These are phyloP conservation scores for Craseonycteris thonglongyai DNA, from an alignment of 2,113 vertebrate species.

Conservation along the genomic window DNA sequence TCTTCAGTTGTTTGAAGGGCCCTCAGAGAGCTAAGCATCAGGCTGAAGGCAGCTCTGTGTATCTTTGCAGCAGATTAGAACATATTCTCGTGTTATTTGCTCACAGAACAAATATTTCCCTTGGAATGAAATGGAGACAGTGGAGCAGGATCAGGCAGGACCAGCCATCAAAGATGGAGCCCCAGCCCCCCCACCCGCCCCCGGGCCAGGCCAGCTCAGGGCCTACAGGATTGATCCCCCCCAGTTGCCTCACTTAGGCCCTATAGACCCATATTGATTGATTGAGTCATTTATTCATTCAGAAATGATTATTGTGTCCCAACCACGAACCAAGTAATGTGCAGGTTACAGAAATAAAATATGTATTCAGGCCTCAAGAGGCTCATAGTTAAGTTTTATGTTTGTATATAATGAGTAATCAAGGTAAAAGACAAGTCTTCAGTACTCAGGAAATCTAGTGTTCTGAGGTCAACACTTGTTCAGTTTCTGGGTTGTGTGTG, in stretches of 20 bases:
- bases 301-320: not conserved
- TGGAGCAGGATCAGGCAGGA: conserved; percentile 42
- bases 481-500: not conserved
- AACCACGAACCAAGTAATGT: not conserved
- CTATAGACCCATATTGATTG: not conserved
- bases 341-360: not conserved
- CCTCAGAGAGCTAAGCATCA: conserved; percentile 44
- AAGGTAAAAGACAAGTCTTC: not conserved
- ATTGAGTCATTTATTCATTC: not conserved
- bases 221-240: not conserved
- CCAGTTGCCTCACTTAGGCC: not conserved
- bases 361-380: not conserved
- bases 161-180: not conserved
- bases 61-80: conserved; percentile 71
- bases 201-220: not conserved
- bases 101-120: conserved; percentile 71
- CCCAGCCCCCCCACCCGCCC: not conserved
- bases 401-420: not conserved
- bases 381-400: not conserved
- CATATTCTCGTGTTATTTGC: conserved; percentile 69
- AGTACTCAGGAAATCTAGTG: too few species aligned
- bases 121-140: conserved; percentile 58
- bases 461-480: too few species aligned
- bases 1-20: conserved; percentile 64
- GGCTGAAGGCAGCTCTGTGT: conserved; percentile 59